Base-by-base conservation (phyloP, 2,888 invertebrate genomes). In the Teleiodes luculella region DNA sequence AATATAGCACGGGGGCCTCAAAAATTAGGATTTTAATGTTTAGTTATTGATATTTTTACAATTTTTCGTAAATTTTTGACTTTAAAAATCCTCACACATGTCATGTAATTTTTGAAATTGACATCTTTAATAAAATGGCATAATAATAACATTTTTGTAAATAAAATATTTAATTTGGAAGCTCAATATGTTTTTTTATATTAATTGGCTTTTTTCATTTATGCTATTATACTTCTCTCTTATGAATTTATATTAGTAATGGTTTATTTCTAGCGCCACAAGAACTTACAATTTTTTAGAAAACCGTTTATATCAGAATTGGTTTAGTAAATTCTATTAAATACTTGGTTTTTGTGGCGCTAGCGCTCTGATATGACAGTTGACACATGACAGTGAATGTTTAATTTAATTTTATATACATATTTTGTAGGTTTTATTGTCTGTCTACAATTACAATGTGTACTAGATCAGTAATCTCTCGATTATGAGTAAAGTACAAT, bases 401-500 rank as follows among this genome's bases (percentile, higher is more conserved):
- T 48, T 36, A 36, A n/a, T 49, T 24, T 13, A 14, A 16, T 36
- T 20, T 18, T 36, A 35, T 20, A 33, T 11, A 35, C 20, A 48
- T 48, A 28, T 53, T 18, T 24, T 36, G n/a, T 24, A 33, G 33
- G 14, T 37, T 49, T 41, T 51, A 54, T 54, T 51, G 50, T 57
- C 41, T 39, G 39, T 39, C 39, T 10, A 67, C 70, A 65, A 71
- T 74, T 86, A 81, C 77, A 69, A 68, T 74, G 70, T 73, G 82
- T 86, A 86, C 78, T 82, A 69, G 60, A 68, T 65, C 64, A 85
- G 84, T 83, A 74, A 68, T 77, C 68, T 55, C 52, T 35, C 18
- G 52, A 64, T 78, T 82, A 84, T 68, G 84, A 65, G 74, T 66
- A 73, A 72, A 77, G 83, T 85, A 88, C 71, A 74, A 62, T 68